phyloP scores from a whole-genome alignment of 2,113 vertebrate genomes.

The Typhlomys cinereus region DNA sequence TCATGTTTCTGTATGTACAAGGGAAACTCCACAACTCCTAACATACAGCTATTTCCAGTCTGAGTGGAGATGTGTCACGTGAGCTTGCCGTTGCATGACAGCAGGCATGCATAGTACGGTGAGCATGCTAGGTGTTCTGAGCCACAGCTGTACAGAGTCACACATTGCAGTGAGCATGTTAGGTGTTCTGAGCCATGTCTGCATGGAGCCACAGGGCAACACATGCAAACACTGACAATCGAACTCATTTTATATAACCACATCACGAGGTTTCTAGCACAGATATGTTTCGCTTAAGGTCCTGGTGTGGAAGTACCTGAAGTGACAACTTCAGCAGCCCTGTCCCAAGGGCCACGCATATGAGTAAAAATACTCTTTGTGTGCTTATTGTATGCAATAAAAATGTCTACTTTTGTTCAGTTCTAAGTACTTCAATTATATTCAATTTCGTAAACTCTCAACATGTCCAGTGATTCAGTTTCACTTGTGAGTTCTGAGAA shows the following conservation, averaged over 20 bases:
- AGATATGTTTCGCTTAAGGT: not conserved
- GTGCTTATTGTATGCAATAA: not conserved
- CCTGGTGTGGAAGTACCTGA: not conserved
- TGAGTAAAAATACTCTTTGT: not conserved
- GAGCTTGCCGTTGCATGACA: too few relatives aligned
- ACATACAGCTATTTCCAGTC: not conserved
- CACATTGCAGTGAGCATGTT: too few relatives aligned
- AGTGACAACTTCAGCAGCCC: not conserved
- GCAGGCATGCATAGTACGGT: not conserved
- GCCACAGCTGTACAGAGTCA: too few relatives aligned
- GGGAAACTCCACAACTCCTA: not conserved
- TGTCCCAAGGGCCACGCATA: not conserved
- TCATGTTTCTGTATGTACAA: too few relatives aligned
- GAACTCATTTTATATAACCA: not conserved
- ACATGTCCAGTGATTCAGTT: not conserved
- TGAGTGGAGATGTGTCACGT: not conserved
- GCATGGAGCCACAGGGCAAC: too few relatives aligned
- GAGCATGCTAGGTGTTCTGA: too few relatives aligned
- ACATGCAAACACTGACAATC: too few relatives aligned
- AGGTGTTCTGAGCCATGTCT: too few relatives aligned
- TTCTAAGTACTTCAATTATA: constrained; percentile 1
- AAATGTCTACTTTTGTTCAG: not conserved
- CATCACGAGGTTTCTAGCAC: not conserved
- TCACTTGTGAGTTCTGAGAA: not conserved
- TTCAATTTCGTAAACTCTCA: not conserved